Base-by-base conservation (phyloP, 2,113 vertebrate genomes). In the Entelurus aequoreus region DNA sequence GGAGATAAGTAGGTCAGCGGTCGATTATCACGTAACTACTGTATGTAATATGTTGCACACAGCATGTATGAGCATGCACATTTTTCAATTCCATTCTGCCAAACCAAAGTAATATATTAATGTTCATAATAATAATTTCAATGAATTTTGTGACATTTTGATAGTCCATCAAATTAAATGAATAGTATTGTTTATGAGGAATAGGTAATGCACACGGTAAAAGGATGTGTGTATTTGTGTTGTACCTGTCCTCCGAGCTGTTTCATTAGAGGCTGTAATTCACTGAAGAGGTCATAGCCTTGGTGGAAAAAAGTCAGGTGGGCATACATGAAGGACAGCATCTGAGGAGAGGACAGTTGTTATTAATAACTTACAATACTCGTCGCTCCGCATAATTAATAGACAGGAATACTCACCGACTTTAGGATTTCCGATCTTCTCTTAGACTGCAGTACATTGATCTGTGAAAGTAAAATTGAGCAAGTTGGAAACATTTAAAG, bases 301-400 rank as follows among this genome's bases (percentile, higher is more conserved):
- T 99, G 97, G 77, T 98, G 96, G 84, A 99, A 99, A 89, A 98
- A 99, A 4, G 94, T 92, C 93, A 98, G 89, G 84, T 99, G 96
- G 71, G 95, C 96, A 13, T 94, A 97, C 95, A 99, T 99, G 87
- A 99, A 97, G 0, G 95, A 97, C 65, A 99, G 83, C 97, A 99
- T 99, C 97, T 99, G 71, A 56, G 63, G 50, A 21, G n/a, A 56
- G 16, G 14, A 66, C 1, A 42, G 10, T 1, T 0, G 5, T 63
- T 14, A 48, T 13, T 69, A 14, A 28, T 60, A 63, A 11, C 1
- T 1, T 4, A 9, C 6, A 42, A 28, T 3, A 28, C 28, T 28
- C 2, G 10, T 48, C 47, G 5, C 47, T n/a, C n/a, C 6, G 0
- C 15, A 8, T 21, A 8, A 35, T 28, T 11, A 46, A 46, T 1